Evolutionary conservation across 2,888 invertebrate genomes (phyloP), one percentile per base, ranked within the genome.

Genomic region (Euplagia quadripunctaria): DNA sequence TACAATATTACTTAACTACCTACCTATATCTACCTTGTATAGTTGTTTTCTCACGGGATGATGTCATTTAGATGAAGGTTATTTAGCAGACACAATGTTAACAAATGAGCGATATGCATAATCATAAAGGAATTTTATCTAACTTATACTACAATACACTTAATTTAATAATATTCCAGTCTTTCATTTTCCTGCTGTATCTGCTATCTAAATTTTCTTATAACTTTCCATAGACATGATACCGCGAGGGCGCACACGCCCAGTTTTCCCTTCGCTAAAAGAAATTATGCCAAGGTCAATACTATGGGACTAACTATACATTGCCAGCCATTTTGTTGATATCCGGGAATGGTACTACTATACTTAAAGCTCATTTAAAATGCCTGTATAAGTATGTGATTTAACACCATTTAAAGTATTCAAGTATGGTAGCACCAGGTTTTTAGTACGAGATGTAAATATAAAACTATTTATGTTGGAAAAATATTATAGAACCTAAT

Each of bases 1-100:
- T 92, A 92, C 92, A 85, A 83, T 83, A 77, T 79, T 76, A 79
- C 73, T 68, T 71, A 64, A 43, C 80, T 80, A 77, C 79, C 76
- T 81, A 82, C 78, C n/a, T n/a, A 66, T 61, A 9, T 49, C 20
- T 65, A 65, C 72, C 76, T 85, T 81, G 81, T 78, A 71, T 77
- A 73, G 71, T 81, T 88, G 89, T 90, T 92, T 84, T 93, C 92
- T 91, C 89, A 87, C 86, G 89, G 85, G 91, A 92, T 95, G 95
- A 95, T 95, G 95, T 95, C 95, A 95, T 93, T 91, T 86, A 85
- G 86, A 87, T 70, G 75, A 77, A 82, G 84, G 85, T 79, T 85
- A 75, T 72, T 75, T 74, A 67, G 75, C 75, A 85, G 76, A 68
- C 73, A 69, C 64, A 70, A 77, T 46, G 58, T 74, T 42, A 42